Percentiles rank a stretch among this genome's conserved stretches.
Conservation (phyloP, 1,140 invertebrate species). For the Lordiphosa stackelbergi region DNA sequence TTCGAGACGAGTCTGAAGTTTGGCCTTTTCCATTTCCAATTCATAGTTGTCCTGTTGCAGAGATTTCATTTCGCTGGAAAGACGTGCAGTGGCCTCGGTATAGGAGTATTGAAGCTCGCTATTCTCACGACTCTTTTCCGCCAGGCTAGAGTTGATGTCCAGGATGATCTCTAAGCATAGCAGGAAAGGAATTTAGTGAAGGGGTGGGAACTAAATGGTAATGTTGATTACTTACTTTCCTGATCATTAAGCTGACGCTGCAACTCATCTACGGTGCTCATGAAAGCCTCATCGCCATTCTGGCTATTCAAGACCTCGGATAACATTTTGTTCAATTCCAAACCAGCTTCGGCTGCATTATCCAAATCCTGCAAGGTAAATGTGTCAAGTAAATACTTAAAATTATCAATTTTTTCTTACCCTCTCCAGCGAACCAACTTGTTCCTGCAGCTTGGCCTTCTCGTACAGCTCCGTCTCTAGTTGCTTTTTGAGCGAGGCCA, state of each 20-base stretch:
- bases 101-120: constrained; percentile 78
- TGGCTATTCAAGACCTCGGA: constrained; percentile 81
- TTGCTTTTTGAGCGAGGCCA: constrained; percentile 81
- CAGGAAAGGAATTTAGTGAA: neutral
- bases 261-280: constrained; percentile 81
- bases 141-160: constrained; percentile 78
- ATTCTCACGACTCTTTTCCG: constrained; percentile 79
- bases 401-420: constrained; percentile 8
- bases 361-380: constrained; percentile 79
- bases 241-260: constrained; percentile 81
- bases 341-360: constrained; percentile 81
- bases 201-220: no score
- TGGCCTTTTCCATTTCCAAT: constrained; percentile 68
- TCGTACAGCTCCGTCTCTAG: constrained; percentile 77
- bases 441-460: constrained; percentile 78
- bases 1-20: constrained; percentile 78
- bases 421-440: constrained; percentile 80
- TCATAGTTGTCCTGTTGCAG: constrained; percentile 68
- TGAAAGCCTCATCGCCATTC: constrained; percentile 81
- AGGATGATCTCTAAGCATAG: constrained; percentile 75
- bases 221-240: constrained; percentile 75
- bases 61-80: constrained; percentile 54
- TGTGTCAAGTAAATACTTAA: no score
- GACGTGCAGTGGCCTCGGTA: constrained; percentile 78
- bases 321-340: constrained; percentile 83